Conservation (phyloP, 2,888 invertebrate species). For the Caenorhabditis auriculariae region DNA sequence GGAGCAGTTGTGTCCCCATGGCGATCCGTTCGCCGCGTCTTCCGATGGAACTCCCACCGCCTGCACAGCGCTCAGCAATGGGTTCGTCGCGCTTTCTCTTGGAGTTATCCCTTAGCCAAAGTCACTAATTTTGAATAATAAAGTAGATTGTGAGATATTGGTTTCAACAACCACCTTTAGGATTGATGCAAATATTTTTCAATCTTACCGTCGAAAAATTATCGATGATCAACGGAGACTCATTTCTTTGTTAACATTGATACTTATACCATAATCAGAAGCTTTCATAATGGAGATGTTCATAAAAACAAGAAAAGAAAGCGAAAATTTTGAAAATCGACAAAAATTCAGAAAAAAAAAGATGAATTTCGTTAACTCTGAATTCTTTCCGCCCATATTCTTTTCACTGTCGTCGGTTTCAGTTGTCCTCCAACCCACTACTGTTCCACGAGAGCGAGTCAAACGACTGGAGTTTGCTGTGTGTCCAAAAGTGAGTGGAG, state of each 20-base stretch:
- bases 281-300: too few species aligned
- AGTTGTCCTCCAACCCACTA: conserved; percentile 54
- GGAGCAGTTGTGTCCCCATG: conserved; percentile 36
- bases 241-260: too few species aligned
- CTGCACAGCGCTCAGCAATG: conserved; percentile 33
- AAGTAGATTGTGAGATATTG: conserved; percentile 3
- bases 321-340: not conserved
- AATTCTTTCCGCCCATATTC: too few species aligned
- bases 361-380: not conserved
- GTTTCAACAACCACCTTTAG: not conserved
- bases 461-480: conserved; percentile 47
- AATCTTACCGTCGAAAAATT: too few species aligned
- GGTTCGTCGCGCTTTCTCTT: conserved; percentile 5
- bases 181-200: too few species aligned
- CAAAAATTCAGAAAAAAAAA: not conserved
- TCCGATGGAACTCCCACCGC: conserved; percentile 37
- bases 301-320: too few species aligned
- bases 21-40: conserved; percentile 42
- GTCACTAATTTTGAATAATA: too few species aligned
- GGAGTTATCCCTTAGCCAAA: too few species aligned
- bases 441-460: conserved; percentile 43
- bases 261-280: too few species aligned
- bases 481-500: conserved; percentile 54
- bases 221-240: too few species aligned
- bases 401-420: too few species aligned